Conservation (phyloP, 2,888 invertebrate species). For the Yponomeuta plumbellus region DNA sequence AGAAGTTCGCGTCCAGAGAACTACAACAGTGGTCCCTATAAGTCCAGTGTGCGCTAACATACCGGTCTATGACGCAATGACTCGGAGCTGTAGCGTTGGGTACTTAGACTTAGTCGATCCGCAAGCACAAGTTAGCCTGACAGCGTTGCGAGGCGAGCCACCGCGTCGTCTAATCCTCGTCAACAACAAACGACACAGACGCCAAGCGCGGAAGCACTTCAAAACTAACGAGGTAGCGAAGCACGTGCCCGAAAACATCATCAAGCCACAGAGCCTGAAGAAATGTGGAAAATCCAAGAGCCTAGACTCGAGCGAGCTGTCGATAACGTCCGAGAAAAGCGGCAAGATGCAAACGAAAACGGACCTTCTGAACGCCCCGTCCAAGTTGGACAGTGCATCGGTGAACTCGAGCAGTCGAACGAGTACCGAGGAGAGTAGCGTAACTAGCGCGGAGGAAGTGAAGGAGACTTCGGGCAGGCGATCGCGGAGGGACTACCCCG, state of each 20-base stretch:
- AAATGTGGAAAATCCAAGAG: constrained; percentile 89
- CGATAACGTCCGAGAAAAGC: constrained; percentile 73
- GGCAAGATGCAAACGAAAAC: constrained; percentile 39
- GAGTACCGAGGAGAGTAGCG: constrained; percentile 43
- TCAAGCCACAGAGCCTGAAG: constrained; percentile 72
- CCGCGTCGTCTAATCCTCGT: constrained; percentile 87
- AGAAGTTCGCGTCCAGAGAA: constrained; percentile 52
- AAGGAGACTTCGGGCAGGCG: constrained; percentile 24
- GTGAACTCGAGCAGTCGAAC: constrained; percentile 41
- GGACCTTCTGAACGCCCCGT: constrained; percentile 26
- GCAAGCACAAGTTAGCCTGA: constrained; percentile 82
- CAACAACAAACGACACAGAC: constrained; percentile 78
- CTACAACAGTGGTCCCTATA: constrained; percentile 80
- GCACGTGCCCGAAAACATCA: constrained; percentile 31
- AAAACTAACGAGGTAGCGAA: constrained; percentile 43
- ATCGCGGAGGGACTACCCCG: constrained; percentile 38
- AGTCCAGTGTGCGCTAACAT: constrained; percentile 74
- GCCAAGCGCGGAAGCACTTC: constrained; percentile 52
- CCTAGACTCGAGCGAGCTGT: constrained; percentile 89
- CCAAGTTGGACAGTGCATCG: constrained; percentile 29
- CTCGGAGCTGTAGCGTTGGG: constrained; percentile 91
- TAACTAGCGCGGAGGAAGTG: constrained; percentile 39
- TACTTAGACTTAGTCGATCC: constrained; percentile 90
- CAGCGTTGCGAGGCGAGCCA: constrained; percentile 83
- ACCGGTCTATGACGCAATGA: constrained; percentile 80